These are phyloP conservation scores for Raphicerus campestris DNA, from an alignment of 2,113 vertebrate genomes.

Conservation along the genomic window DNA sequence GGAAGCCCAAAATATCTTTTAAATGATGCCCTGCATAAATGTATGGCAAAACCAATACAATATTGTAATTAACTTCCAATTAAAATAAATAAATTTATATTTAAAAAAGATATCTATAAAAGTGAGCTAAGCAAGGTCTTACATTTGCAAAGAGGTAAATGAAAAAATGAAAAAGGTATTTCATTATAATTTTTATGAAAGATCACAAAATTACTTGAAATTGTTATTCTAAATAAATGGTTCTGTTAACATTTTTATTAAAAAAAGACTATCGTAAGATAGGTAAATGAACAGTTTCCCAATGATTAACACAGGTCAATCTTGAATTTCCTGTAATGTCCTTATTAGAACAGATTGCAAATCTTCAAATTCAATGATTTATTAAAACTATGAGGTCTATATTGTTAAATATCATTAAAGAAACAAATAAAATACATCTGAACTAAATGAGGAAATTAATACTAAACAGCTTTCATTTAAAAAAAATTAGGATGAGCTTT, in stretches of 20 bases:
- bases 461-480: not conserved
- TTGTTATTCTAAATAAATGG: slow-evolving; percentile 25
- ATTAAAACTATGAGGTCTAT: not conserved
- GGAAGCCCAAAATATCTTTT: not conserved
- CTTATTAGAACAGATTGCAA: slow-evolving; percentile 1
- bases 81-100: too few relatives aligned
- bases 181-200: slow-evolving; percentile 6
- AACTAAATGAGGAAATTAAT: not conserved
- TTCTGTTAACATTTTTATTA: slow-evolving; percentile 9
- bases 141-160: slow-evolving; percentile 38
- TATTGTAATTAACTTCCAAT: too few relatives aligned
- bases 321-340: not conserved
- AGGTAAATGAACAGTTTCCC: not conserved
- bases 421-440: not conserved
- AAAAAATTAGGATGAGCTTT: not conserved
- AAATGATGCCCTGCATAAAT: not conserved
- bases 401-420: not conserved
- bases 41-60: too few relatives aligned
- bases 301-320: not conserved
- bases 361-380: not conserved
- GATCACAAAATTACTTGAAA: not conserved
- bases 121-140: not conserved
- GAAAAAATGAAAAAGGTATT: slow-evolving; percentile 46
- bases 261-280: not conserved
- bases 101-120: not conserved